These are phyloP conservation scores for Hozukius guyotensis DNA, from an alignment of 2,797 vertebrate species.

Conservation along the genomic window DNA sequence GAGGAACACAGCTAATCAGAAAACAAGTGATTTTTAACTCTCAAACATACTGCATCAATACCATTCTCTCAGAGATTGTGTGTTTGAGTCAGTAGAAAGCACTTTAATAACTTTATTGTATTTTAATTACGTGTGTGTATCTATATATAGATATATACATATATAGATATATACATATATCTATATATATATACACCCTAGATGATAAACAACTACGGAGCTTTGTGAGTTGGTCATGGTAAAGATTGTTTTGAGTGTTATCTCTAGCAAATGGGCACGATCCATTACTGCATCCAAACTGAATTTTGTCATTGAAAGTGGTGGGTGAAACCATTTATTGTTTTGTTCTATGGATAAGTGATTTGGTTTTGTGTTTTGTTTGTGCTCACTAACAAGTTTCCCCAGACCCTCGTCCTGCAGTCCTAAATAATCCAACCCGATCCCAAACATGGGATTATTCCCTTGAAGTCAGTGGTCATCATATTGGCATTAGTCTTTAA, in stretches of 20 bases:
- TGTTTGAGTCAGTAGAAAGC: conserved; percentile 82
- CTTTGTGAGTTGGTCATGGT: conserved; percentile 70
- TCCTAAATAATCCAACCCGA: conserved; percentile 58
- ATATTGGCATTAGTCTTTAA: conserved; percentile 81
- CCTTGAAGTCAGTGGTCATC: conserved; percentile 71
- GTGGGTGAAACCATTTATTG: conserved; percentile 71
- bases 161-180: conserved; percentile 39
- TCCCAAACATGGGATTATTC: conserved; percentile 63
- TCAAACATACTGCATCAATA: conserved; percentile 78
- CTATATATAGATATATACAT: conserved; percentile 26
- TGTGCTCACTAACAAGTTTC: conserved; percentile 79
- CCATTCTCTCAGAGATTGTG: conserved; percentile 77
- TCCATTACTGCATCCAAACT: conserved; percentile 58
- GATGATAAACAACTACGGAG: conserved; percentile 52
- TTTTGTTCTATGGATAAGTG: conserved; percentile 78
- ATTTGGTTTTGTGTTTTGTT: conserved; percentile 80
- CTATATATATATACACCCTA: conserved; percentile 13
- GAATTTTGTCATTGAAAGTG: conserved; percentile 63
- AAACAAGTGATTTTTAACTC: conserved; percentile 78
- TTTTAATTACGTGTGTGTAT: conserved; percentile 69
- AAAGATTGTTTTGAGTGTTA: conserved; percentile 67
- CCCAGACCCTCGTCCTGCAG: conserved; percentile 64
- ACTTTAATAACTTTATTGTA: conserved; percentile 79
- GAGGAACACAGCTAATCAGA: conserved; percentile 80
- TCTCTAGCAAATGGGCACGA: conserved; percentile 56